A percentile compares a stretch with the other conserved stretches of the same genome.
Conservation (phyloP, 2,888 invertebrate genomes). For the Drosophila peninsularis region DNA sequence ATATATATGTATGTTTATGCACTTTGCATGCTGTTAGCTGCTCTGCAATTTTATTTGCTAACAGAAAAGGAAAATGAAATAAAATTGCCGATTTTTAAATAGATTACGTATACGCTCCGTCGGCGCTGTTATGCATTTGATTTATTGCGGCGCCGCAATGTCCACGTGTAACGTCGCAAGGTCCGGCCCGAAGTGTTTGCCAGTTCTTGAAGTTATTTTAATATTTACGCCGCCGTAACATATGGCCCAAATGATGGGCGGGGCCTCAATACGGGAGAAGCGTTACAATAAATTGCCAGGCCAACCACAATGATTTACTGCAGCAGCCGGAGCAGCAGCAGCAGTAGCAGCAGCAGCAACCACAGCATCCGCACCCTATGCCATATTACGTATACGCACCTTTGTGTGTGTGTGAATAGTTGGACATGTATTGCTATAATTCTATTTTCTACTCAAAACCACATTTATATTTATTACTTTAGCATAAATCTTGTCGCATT, state of each 20-base stretch:
- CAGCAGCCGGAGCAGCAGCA: slow-evolving; percentile 37
- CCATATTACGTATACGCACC: slow-evolving; percentile 67
- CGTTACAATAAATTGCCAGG: slow-evolving; percentile 70
- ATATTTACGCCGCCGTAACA: slow-evolving; percentile 74
- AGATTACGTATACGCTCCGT: slow-evolving; percentile 69
- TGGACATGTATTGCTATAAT: slow-evolving; percentile 70
- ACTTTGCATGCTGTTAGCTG: slow-evolving; percentile 35
- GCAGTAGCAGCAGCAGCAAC: slow-evolving; percentile 15
- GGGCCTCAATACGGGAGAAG: slow-evolving; percentile 11
- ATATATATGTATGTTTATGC: neutral
- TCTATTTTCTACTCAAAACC: slow-evolving; percentile 79
- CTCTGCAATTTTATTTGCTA: slow-evolving; percentile 33
- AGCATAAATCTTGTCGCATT: slow-evolving; percentile 80
- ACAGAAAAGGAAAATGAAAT: slow-evolving; percentile 1
- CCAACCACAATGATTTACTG: slow-evolving; percentile 78
- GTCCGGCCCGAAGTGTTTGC: slow-evolving; percentile 59
- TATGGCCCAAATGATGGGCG: slow-evolving; percentile 53
- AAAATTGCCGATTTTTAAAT: slow-evolving; percentile 64
- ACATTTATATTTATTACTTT: slow-evolving; percentile 80
- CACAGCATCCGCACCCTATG: slow-evolving; percentile 21
- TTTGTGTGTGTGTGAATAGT: slow-evolving; percentile 37
- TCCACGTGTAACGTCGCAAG: slow-evolving; percentile 41
- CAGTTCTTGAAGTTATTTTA: slow-evolving; percentile 77
- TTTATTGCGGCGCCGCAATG: slow-evolving; percentile 72
- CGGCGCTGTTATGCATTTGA: slow-evolving; percentile 49